A percentile compares a stretch with the other conserved stretches of the same genome.
phyloP scores from a whole-genome alignment of 2,797 vertebrate species.

The Channallabes apus region DNA sequence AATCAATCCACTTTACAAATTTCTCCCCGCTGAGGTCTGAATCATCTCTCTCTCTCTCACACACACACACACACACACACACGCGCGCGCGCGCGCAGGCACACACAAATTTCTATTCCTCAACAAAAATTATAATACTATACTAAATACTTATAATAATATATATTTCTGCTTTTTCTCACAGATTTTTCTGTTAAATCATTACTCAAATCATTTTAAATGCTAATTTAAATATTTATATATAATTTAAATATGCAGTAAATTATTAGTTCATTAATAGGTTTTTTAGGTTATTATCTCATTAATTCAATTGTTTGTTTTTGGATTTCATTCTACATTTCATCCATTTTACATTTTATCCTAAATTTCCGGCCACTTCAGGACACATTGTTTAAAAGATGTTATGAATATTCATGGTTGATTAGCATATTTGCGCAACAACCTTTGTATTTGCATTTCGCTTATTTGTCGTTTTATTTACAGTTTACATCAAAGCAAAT shows the following conservation, averaged over 20 bases:
- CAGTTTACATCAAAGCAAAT: background rate
- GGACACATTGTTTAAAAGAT: background rate
- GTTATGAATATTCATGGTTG: background rate
- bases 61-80: background rate
- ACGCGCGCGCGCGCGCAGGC: background rate
- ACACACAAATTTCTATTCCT: background rate
- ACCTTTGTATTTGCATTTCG: background rate
- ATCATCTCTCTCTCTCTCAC: too few relatives aligned
- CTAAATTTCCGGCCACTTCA: background rate
- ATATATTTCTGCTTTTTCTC: background rate
- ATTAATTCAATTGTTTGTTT: too few relatives aligned
- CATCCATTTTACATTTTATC: background rate
- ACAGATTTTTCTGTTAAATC: background rate
- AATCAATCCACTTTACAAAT: conserved; percentile 47
- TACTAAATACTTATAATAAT: background rate
- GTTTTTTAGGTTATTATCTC: too few relatives aligned
- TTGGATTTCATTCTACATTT: too few relatives aligned
- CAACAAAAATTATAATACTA: background rate
- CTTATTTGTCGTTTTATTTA: background rate
- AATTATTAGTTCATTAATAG: too few relatives aligned
- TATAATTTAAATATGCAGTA: background rate
- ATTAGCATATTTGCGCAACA: background rate
- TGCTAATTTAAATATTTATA: conserved; percentile 15
- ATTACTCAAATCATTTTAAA: background rate
- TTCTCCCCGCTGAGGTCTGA: conserved; percentile 15